Conservation (phyloP, 2,113 vertebrate species). For the Anseranas semipalmata region DNA sequence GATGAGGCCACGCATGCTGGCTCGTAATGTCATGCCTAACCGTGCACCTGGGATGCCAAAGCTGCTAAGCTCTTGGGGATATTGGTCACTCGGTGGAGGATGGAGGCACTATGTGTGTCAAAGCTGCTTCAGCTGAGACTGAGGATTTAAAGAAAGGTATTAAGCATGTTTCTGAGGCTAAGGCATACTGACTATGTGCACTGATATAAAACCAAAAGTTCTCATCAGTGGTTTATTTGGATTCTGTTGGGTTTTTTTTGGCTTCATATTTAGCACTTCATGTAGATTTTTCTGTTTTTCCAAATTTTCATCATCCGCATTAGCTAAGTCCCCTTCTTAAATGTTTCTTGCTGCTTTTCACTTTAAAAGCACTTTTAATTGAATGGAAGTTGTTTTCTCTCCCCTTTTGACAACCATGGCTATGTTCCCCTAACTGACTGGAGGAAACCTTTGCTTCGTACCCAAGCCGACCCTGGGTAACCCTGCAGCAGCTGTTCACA, state of each 20-base stretch:
- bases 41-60: fast-evolving
- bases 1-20: fast-evolving
- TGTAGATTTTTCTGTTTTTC: background rate
- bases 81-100: background rate
- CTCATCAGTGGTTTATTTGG: background rate
- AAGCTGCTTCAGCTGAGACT: background rate
- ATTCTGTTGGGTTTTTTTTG: background rate
- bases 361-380: background rate
- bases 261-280: background rate
- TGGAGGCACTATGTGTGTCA: background rate
- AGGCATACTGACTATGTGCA: background rate
- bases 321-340: background rate
- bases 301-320: background rate
- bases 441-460: conserved; percentile 16
- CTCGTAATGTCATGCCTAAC: fast-evolving
- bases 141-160: background rate
- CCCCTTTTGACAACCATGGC: background rate
- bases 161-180: background rate
- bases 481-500: background rate
- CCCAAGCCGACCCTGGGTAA: background rate
- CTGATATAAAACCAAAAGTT: background rate
- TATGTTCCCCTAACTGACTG: background rate
- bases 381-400: conserved; percentile 14
- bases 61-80: background rate
- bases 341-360: background rate